Conservation (phyloP, 1,140 invertebrate genomes). For the Tachypleus tridentatus region DNA sequence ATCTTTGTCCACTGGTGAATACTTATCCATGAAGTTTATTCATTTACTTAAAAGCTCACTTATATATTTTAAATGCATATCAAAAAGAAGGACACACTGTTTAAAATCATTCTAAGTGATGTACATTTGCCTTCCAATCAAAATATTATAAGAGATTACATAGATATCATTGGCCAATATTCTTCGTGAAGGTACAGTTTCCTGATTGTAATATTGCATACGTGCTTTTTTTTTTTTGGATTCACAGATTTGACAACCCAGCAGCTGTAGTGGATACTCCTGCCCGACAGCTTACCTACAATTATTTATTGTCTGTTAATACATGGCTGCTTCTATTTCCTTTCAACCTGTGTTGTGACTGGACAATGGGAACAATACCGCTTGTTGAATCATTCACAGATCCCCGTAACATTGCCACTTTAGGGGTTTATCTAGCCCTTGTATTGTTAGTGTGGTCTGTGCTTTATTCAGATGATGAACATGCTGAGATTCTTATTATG, state of each 20-base stretch:
- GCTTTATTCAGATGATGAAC: constrained; percentile 7
- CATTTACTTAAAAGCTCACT: too few species aligned
- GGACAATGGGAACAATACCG: constrained; percentile 96
- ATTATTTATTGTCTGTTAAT: constrained; percentile 83
- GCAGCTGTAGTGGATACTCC: constrained; percentile 66
- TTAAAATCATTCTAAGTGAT: too few species aligned
- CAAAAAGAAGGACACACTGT: too few species aligned
- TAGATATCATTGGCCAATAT: too few species aligned
- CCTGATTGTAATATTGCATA: too few species aligned
- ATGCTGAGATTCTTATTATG: constrained; percentile 10
- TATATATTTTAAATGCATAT: too few species aligned
- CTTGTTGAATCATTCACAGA: constrained; percentile 66
- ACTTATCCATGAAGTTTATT: too few species aligned
- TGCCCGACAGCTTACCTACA: constrained; percentile 76
- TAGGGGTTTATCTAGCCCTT: constrained; percentile 50
- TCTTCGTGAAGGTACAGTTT: too few species aligned
- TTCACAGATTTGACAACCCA: constrained; percentile 76
- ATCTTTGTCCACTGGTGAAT: too few species aligned
- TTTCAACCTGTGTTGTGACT: constrained; percentile 86
- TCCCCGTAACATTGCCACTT: constrained; percentile 67
- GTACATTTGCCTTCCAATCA: too few species aligned
- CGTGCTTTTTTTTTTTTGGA: background rate
- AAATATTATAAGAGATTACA: too few species aligned
- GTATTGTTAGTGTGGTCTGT: constrained; percentile 32
- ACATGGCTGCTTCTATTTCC: constrained; percentile 80